These are phyloP conservation scores for Mellivora capensis DNA, from an alignment of 2,113 vertebrate species.

Conservation along the genomic window DNA sequence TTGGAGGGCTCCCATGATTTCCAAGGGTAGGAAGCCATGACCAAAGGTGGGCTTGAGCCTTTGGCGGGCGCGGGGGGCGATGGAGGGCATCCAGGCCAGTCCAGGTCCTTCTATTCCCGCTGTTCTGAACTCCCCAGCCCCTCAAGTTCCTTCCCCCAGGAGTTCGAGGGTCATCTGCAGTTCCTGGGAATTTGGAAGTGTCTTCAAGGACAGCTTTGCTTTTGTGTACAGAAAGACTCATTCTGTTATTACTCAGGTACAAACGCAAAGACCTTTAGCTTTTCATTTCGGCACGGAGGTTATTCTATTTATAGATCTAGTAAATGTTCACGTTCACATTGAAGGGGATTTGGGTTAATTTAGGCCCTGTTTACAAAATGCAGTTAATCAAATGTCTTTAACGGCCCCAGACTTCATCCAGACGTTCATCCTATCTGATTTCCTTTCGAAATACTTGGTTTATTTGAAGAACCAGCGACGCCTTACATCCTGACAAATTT, in stretches of 20 bases:
- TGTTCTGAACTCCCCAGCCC: neutral
- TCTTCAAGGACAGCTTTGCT: neutral
- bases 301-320: neutral
- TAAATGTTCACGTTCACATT: neutral
- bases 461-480: neutral
- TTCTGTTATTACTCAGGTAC: neutral
- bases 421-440: no score
- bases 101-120: neutral
- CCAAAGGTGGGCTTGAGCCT: neutral
- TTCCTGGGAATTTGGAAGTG: neutral
- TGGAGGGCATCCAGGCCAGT: no score
- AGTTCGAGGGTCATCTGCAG: fast-evolving
- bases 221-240: neutral
- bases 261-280: neutral
- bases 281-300: neutral
- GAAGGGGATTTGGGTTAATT: neutral
- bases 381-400: neutral
- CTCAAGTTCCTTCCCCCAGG: neutral
- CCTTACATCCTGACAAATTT: neutral
- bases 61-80: neutral
- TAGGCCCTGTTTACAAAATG: neutral
- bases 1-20: neutral
- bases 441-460: neutral
- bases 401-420: neutral
- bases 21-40: neutral